phyloP scores from a whole-genome alignment of 2,888 invertebrate species.

The Drosophila yooni region DNA sequence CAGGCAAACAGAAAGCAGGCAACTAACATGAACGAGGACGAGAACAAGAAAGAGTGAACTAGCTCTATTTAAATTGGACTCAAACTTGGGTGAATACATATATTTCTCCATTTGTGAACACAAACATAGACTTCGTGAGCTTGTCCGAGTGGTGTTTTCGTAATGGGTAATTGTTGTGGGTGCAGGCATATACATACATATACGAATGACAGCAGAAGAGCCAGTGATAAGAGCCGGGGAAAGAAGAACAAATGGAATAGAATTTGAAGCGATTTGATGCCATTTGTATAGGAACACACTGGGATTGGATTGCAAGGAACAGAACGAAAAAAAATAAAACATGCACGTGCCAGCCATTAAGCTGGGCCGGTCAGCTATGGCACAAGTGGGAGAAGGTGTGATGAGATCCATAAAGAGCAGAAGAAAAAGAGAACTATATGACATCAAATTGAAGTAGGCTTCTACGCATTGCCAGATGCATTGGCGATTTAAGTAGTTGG shows the following conservation, averaged over 20 bases:
- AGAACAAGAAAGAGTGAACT: conserved; percentile 24
- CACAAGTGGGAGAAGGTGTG: conserved; percentile 48
- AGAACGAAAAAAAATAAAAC: conserved; percentile 50
- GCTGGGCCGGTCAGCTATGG: conserved; percentile 48
- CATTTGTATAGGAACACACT: conserved; percentile 45
- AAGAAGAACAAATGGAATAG: conserved; percentile 44
- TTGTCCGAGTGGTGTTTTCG: conserved; percentile 43
- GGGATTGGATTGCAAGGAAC: conserved; percentile 57
- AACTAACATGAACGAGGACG: conserved; percentile 64
- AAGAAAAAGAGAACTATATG: conserved; percentile 50
- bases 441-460: conserved; percentile 69
- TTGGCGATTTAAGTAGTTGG: conserved; percentile 70
- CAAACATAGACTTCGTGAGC: conserved; percentile 42
- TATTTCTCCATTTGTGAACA: conserved; percentile 46
- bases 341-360: conserved; percentile 63
- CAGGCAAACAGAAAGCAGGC: conserved; percentile 72
- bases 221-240: conserved; percentile 50
- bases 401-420: conserved; percentile 51
- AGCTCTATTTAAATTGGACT: conserved; percentile 28
- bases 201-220: conserved; percentile 60
- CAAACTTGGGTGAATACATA: conserved; percentile 25
- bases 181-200: conserved; percentile 54
- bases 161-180: conserved; percentile 57
- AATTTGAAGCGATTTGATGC: conserved; percentile 43
- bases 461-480: conserved; percentile 67